Evolutionary conservation across 2,797 vertebrate species (phyloP), one percentile per base, ranked within the genome.

Genomic region (Artibeus lituratus): DNA sequence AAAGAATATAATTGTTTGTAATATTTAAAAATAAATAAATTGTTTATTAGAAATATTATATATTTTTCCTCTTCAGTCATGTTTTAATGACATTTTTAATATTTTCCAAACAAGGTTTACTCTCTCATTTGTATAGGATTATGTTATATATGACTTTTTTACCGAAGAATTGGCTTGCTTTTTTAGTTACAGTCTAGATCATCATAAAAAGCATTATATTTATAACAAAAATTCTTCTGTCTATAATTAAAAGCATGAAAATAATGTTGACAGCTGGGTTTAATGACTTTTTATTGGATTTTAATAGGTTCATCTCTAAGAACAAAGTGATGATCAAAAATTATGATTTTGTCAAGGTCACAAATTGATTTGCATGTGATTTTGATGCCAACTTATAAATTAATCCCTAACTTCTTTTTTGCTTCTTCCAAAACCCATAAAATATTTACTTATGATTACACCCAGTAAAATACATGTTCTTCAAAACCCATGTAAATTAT

Each of bases 251-350:
- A 97, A 96, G 90, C 95, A 97, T 96, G 92, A 53, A 97, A 96
- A 95, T 96, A 97, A 86, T 95, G 67, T 97, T 95, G 90, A 97
- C 95, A 96, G 96, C 51, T 90, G 78, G 4, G 55, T 93, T 92
- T 93, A 96, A 96, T 96, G 84, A 29, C 18, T 95, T 96, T 96
- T 97, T 90, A 93, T 78, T 97, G 96, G 16, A 94, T 96, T 97
- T 96, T 95, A 97, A 91, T 94, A 82, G 39, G 37, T 90, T 97
- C 92, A 93, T 97, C 29, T 53, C 49, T 89, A 95, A 96, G 77
- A 97, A 97, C 69, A 97, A 96, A 94, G 74, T 86, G 74, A 90
- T 15, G n/a, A 93, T 94, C 32, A 74, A 92, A 97, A 78, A 57
- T 91, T 95, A 78, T 55, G 69, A 90, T 96, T 96, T 84, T 96